Base-by-base conservation (phyloP, 2,113 vertebrate species). In the Merops nubicus region DNA sequence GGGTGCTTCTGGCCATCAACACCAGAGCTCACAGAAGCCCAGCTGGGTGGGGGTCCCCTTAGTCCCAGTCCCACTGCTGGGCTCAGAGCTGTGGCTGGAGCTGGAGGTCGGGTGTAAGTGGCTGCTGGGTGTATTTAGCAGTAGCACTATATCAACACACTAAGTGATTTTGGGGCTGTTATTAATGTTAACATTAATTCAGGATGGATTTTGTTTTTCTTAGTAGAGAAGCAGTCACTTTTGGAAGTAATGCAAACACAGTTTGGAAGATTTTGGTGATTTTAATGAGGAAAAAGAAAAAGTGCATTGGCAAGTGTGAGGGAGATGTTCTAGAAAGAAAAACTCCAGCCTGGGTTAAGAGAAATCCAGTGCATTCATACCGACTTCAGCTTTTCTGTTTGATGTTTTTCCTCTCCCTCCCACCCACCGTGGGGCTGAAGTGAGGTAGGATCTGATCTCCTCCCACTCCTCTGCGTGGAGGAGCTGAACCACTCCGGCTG, bases 11-110 rank as follows among this genome's bases (percentile, higher is more conserved):
- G 91, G 33, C 78, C 94, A 80, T 88, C 67, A 63, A 19, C 89
- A 83, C 31, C 91, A n/a, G 65, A 7, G 56, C 67, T 63, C 1
- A 0, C 42, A 51, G 80, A 33, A 91, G 89, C 90, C 62, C 62
- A n/a, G 79, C 88, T 34, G 79, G 28, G 18, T 68, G 81, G 29
- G 47, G 56, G 48, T 6, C 60, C 87, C 7, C 40, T 69, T 26
- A 82, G 78, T 62, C 48, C 65, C 74, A 50, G 91, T 48, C 31
- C 73, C 77, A 54, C 86, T 51, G 89, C 95, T 82, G 96, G 69
- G 87, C 84, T 75, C 82, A n/a, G 29, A 18, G 40, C n/a, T n/a
- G 54, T 0, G 1, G 48, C 83, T 15, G 1, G 5, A 11, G 67
- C 40, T 23, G 2, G n/a, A 72, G 85, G 78, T 23, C 70, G 68